phyloP scores from a whole-genome alignment of 2,113 vertebrate species.

The Tapirus terrestris region DNA sequence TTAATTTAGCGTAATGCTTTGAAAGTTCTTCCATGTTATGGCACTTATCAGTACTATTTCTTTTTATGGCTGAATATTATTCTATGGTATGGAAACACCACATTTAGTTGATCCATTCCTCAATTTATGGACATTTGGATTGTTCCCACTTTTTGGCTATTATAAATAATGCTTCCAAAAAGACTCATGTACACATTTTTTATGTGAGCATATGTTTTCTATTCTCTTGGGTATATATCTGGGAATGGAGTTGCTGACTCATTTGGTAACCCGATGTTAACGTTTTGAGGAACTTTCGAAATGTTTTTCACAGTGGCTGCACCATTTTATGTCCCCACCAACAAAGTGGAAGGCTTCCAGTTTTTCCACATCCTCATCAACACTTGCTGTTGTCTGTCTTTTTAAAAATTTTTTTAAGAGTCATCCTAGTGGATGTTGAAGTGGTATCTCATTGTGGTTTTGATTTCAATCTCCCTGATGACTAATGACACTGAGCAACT shows the following conservation, averaged over 20 bases:
- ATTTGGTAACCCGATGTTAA: background rate
- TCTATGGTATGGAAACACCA: background rate
- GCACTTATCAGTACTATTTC: background rate
- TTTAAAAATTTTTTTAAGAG: background rate
- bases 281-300: background rate
- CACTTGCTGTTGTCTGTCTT: background rate
- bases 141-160: background rate
- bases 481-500: background rate
- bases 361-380: background rate
- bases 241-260: background rate
- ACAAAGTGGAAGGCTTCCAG: background rate
- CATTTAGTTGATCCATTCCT: background rate
- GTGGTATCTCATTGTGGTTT: background rate
- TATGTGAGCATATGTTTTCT: background rate
- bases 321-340: background rate
- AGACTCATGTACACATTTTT: background rate
- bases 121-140: background rate
- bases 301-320: background rate
- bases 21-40: background rate
- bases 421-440: background rate
- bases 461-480: background rate
- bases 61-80: background rate
- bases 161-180: background rate
- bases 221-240: background rate
- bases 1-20: background rate